Conservation (phyloP, 2,888 invertebrate genomes). For the Coelinius sp. region DNA sequence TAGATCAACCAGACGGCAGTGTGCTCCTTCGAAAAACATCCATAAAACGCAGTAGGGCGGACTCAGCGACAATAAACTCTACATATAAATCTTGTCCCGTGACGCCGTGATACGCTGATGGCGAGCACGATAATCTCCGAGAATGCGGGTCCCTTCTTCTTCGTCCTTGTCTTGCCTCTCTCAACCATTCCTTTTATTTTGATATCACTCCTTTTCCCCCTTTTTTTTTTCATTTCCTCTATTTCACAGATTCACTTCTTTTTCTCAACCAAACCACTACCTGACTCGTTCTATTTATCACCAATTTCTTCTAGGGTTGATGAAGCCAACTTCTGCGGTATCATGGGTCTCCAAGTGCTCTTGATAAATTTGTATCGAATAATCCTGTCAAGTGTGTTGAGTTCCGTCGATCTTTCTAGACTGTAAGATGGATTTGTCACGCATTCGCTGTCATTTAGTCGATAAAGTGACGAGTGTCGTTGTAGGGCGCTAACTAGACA, state of each 20-base stretch:
- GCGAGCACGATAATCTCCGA: constrained; percentile 71
- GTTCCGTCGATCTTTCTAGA: neutral
- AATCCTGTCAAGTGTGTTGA: neutral
- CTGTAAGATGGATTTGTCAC: constrained; percentile 68
- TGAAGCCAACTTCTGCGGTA: too few relatives aligned
- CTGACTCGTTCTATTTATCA: neutral
- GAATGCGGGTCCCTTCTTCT: constrained; percentile 68
- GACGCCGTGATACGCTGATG: constrained; percentile 72
- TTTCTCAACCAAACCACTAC: constrained; percentile 28
- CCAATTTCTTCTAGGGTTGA: too few relatives aligned
- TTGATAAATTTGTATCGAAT: constrained; percentile 8
- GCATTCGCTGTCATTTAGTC: constrained; percentile 61
- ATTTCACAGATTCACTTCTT: constrained; percentile 42
- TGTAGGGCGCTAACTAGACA: constrained; percentile 67
- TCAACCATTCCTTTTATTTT: constrained; percentile 43
- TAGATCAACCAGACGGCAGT: constrained; percentile 70
- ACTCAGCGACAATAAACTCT: constrained; percentile 72
- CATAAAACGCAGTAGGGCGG: constrained; percentile 72
- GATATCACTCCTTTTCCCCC: constrained; percentile 42
- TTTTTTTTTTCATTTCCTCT: constrained; percentile 42
- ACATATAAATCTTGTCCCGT: constrained; percentile 71
- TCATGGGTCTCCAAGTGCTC: neutral
- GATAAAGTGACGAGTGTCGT: constrained; percentile 67
- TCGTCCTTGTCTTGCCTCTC: constrained; percentile 44
- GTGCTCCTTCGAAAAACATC: constrained; percentile 71